phyloP scores from a whole-genome alignment of 2,113 vertebrate species.

The Atrichornis clamosus region DNA sequence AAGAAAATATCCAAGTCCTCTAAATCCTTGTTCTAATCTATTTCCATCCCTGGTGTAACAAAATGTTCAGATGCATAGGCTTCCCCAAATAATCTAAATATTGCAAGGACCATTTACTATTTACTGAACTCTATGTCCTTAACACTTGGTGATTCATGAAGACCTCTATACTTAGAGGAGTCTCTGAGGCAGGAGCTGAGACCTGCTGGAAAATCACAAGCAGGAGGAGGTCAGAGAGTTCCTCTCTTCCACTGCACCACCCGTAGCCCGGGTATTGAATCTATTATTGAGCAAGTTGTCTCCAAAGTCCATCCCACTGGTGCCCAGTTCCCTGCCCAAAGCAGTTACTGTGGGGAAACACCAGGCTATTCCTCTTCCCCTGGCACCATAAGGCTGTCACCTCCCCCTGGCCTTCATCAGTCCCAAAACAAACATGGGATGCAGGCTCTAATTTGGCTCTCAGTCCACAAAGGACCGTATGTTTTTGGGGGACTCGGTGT shows the following conservation, averaged over 20 bases:
- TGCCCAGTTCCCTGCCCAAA: not conserved
- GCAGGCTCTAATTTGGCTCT: not conserved
- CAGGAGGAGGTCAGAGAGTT: not conserved
- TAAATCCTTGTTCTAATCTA: not conserved
- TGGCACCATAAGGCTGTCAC: not conserved
- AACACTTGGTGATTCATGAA: not conserved
- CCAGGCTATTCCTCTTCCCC: not conserved
- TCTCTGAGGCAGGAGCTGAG: not conserved
- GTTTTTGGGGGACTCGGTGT: not conserved
- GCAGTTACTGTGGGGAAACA: not conserved
- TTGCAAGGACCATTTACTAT: not conserved
- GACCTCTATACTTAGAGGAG: not conserved
- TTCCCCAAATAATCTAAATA: not conserved
- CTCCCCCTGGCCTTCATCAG: not conserved
- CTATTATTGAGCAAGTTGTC: not conserved
- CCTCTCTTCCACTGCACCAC: not conserved
- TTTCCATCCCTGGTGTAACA: not conserved
- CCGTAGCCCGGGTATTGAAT: not conserved
- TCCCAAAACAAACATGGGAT: not conserved
- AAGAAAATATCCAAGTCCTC: not conserved
- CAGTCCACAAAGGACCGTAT: accelerated
- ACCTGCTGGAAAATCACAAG: not conserved
- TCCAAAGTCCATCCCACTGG: not conserved
- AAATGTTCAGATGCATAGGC: not conserved
- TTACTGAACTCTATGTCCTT: not conserved